phyloP scores from a whole-genome alignment of 1,140 invertebrate species.

The Brachionus plicatilis region DNA sequence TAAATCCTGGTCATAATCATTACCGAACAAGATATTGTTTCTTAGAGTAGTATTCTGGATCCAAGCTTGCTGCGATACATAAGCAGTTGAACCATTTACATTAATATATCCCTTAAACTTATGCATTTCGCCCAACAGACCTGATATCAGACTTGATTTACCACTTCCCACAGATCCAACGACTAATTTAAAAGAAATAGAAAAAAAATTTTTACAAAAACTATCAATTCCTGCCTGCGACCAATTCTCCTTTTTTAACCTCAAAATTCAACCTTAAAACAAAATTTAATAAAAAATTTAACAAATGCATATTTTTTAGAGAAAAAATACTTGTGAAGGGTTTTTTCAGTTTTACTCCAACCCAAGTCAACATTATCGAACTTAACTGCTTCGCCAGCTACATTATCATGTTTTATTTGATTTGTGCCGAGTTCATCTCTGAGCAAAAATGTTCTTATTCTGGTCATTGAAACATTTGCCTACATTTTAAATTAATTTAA shows the following conservation, averaged over 20 bases:
- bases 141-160: conserved; percentile 78
- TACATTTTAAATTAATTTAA: not conserved
- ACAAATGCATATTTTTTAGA: too few species aligned
- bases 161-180: conserved; percentile 82
- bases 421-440: not conserved
- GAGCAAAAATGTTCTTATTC: conserved; percentile 30
- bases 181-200: conserved; percentile 62
- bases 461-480: conserved; percentile 38
- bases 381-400: not conserved
- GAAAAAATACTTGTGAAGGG: not conserved
- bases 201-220: not conserved
- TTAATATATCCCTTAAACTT: conserved; percentile 69
- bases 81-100: conserved; percentile 67
- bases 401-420: not conserved
- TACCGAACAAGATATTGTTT: conserved; percentile 67
- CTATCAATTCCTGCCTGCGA: not conserved
- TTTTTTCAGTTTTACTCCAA: conserved; percentile 26
- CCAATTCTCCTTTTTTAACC: conserved; percentile 7
- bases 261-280: conserved; percentile 3
- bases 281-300: not conserved
- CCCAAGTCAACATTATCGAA: conserved; percentile 7
- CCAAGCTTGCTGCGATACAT: conserved; percentile 66
- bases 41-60: conserved; percentile 64
- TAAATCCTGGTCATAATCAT: conserved; percentile 56
- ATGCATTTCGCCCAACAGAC: conserved; percentile 81